These are phyloP conservation scores for Ochropleura plecta DNA, from an alignment of 2,888 invertebrate species.

Conservation along the genomic window DNA sequence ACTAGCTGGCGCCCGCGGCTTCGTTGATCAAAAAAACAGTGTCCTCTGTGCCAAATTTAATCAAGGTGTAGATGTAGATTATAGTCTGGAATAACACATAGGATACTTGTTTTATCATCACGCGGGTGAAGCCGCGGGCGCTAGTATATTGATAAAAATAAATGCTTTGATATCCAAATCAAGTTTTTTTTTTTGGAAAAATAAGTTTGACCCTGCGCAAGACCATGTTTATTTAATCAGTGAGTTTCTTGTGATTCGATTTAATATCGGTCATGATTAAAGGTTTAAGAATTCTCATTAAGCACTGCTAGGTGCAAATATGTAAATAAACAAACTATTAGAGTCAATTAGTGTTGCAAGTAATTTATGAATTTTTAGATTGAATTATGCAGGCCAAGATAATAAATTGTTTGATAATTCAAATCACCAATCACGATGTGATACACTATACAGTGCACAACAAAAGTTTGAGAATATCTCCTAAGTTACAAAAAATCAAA, in stretches of 20 bases:
- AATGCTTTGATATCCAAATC: too few species aligned
- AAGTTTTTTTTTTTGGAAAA: too few species aligned
- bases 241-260: neutral
- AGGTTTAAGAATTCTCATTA: slow-evolving; percentile 1
- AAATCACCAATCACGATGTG: slow-evolving; percentile 13
- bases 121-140: too few species aligned
- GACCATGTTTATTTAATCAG: too few species aligned
- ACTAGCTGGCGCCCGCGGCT: too few species aligned
- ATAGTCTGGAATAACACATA: too few species aligned
- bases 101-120: too few species aligned
- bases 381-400: slow-evolving; percentile 13
- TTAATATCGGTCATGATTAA: neutral
- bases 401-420: slow-evolving; percentile 35
- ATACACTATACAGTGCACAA: slow-evolving; percentile 3
- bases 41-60: too few species aligned
- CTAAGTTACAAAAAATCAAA: neutral
- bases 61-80: too few species aligned
- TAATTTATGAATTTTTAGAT: slow-evolving; percentile 25
- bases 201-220: too few species aligned
- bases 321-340: slow-evolving; percentile 36
- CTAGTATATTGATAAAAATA: too few species aligned
- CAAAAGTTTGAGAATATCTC: slow-evolving; percentile 5
- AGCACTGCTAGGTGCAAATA: slow-evolving; percentile 3
- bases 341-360: slow-evolving; percentile 16
- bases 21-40: too few species aligned